Evolutionary conservation across 2,797 vertebrate genomes (phyloP).

Genomic region (Lagocephalus sceleratus): DNA sequence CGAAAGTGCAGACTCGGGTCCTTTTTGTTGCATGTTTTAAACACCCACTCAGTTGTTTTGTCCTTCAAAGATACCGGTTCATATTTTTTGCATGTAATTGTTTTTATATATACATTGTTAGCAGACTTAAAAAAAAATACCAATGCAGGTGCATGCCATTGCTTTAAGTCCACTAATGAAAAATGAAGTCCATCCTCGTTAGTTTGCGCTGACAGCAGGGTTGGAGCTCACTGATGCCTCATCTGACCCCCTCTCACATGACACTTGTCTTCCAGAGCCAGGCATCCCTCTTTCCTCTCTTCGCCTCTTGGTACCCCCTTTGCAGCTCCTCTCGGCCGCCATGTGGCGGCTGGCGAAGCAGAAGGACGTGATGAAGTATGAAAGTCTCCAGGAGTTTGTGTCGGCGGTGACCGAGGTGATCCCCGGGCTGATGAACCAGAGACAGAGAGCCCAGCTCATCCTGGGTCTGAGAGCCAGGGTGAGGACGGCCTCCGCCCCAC

Average conservation of each 20-base stretch:
- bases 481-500: constrained; percentile 6
- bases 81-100: neutral
- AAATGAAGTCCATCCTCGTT: neutral
- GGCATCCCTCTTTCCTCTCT: constrained; percentile 59
- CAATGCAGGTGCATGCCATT: neutral
- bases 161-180: neutral
- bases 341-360: constrained; percentile 77
- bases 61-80: constrained; percentile 33
- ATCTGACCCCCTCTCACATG: constrained; percentile 1
- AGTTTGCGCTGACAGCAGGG: neutral
- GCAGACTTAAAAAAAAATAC: no score
- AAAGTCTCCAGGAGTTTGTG: constrained; percentile 79
- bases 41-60: neutral
- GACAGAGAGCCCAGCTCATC: constrained; percentile 71
- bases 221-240: constrained; percentile 24
- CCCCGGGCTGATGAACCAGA: constrained; percentile 76
- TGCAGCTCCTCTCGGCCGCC: constrained; percentile 79
- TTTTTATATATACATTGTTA: no score
- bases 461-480: constrained; percentile 69
- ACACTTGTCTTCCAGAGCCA: constrained; percentile 36
- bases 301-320: constrained; percentile 70
- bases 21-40: neutral
- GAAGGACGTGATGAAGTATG: constrained; percentile 73
- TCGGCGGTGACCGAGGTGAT: constrained; percentile 66
- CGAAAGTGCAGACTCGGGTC: neutral